These are phyloP conservation scores for Allobates femoralis DNA, from an alignment of 2,797 vertebrate genomes.

Conservation along the genomic window DNA sequence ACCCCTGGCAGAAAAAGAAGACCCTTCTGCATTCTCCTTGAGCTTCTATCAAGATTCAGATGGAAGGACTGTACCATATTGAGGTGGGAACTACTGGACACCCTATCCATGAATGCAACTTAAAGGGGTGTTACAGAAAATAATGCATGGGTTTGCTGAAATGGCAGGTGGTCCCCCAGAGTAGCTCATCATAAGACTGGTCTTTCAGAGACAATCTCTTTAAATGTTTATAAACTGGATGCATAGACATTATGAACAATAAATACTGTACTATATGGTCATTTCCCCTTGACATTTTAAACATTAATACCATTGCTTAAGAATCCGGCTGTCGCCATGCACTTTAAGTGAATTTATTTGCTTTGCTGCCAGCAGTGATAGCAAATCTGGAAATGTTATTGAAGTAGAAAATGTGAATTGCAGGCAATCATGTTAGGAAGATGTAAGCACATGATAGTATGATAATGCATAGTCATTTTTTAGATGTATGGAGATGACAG, in stretches of 20 bases:
- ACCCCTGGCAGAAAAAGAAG: too few species aligned
- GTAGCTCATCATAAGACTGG: too few species aligned
- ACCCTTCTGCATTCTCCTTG: too few species aligned
- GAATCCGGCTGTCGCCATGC: background rate
- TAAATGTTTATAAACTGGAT: too few species aligned
- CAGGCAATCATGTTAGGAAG: constrained; percentile 2
- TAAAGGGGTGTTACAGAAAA: too few species aligned
- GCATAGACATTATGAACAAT: background rate
- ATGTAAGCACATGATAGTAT: constrained; percentile 16
- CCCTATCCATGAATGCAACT: too few species aligned
- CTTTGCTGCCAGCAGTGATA: background rate
- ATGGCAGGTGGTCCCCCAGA: too few species aligned
- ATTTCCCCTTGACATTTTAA: background rate
- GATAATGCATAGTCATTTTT: constrained; percentile 28
- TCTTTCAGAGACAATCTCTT: too few species aligned
- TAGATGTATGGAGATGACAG: constrained; percentile 9
- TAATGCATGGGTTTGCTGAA: too few species aligned
- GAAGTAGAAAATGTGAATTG: constrained; percentile 38
- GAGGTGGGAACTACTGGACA: too few species aligned
- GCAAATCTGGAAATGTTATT: constrained; percentile 15
- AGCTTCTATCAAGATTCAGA: too few species aligned
- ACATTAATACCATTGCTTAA: background rate
- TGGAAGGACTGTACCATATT: too few species aligned
- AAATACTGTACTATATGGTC: background rate
- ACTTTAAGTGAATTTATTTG: background rate